Evolutionary conservation across 2,888 invertebrate species (phyloP).

Genomic region (Caenorhabditis plicata): DNA sequence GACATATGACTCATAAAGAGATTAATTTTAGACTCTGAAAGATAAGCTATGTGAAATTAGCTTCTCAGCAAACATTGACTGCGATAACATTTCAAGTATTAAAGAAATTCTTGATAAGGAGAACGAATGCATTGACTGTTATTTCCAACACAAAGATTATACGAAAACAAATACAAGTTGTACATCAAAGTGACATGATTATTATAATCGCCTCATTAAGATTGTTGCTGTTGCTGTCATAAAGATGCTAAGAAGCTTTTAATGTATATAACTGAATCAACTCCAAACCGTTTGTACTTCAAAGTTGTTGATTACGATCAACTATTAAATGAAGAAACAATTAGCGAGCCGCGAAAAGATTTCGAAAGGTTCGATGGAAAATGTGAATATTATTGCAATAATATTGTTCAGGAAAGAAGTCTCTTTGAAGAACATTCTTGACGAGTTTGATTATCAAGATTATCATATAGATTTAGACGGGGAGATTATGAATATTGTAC

Average conservation of each 20-base stretch:
- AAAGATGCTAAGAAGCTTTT: conserved; percentile 1
- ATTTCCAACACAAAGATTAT: conserved; percentile 10
- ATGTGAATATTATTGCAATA: no score
- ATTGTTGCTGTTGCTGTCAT: conserved; percentile 5
- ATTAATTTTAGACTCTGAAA: conserved; percentile 4
- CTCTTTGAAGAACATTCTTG: conserved; percentile 1
- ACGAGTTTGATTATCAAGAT: conserved; percentile 5
- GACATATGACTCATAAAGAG: no score
- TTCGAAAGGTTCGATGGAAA: no score
- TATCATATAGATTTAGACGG: conserved; percentile 5
- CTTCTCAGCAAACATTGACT: conserved; percentile 2
- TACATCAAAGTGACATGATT: background rate
- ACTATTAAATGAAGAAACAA: no score
- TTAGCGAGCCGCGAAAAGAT: no score
- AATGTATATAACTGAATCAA: conserved; percentile 3
- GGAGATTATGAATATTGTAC: background rate
- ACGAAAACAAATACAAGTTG: no score
- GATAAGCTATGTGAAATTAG: conserved; percentile 2
- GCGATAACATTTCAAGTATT: background rate
- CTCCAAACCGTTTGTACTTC: conserved; percentile 4
- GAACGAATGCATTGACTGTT: conserved; percentile 6
- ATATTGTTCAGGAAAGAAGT: no score
- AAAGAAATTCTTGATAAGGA: conserved; percentile 9
- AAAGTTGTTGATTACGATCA: conserved; percentile 4
- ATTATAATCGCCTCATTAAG: background rate